phyloP scores from a whole-genome alignment of 2,888 invertebrate species.

The Saturnia pavonia region DNA sequence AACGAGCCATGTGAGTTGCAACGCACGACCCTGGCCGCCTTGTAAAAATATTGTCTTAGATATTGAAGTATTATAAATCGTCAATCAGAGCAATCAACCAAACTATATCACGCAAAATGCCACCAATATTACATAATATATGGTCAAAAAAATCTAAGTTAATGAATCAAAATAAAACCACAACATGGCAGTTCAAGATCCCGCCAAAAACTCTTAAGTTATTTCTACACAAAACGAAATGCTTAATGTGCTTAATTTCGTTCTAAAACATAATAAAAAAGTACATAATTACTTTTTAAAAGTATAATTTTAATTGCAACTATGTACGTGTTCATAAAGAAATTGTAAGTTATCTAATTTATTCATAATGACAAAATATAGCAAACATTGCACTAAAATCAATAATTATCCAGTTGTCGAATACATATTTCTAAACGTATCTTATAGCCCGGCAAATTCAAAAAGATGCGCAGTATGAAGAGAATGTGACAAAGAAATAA shows the following conservation, averaged over 20 bases:
- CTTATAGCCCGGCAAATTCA: constrained; percentile 26
- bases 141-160: too few species aligned
- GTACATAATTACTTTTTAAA: not conserved
- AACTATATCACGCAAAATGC: too few species aligned
- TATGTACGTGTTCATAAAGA: not conserved
- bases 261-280: not conserved
- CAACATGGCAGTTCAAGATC: too few species aligned
- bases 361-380: not conserved
- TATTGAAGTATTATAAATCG: too few species aligned
- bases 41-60: too few species aligned
- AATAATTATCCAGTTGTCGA: constrained; percentile 8
- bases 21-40: too few species aligned
- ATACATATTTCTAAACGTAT: constrained; percentile 27
- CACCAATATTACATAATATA: too few species aligned
- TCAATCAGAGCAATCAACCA: too few species aligned
- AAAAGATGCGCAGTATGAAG: constrained; percentile 17
- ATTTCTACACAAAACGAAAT: not conserved
- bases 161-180: too few species aligned
- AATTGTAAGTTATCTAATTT: not conserved
- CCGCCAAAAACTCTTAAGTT: too few species aligned
- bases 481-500: constrained; percentile 7
- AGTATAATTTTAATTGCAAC: not conserved
- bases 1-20: too few species aligned
- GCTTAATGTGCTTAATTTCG: not conserved
- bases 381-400: constrained; percentile 15